Conservation (phyloP, 2,113 vertebrate species). For the Conger conger region DNA sequence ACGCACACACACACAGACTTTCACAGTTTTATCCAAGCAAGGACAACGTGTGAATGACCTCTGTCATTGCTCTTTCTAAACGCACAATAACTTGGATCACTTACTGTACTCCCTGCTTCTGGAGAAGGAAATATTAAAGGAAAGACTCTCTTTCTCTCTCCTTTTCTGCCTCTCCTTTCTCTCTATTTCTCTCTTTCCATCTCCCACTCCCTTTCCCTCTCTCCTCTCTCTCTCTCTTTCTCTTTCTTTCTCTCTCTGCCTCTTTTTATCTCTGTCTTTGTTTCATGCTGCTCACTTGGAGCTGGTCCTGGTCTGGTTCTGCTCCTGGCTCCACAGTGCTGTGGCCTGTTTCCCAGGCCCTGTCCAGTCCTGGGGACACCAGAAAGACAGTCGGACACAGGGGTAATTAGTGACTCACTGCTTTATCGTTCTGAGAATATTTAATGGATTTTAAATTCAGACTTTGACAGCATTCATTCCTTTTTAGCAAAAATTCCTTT, state of each 20-base stretch:
- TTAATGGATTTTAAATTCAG: neutral
- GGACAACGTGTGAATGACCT: no score
- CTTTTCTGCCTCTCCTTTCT: no score
- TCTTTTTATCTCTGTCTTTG: neutral
- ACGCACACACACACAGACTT: neutral
- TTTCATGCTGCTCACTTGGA: conserved; percentile 11
- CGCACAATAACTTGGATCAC: no score
- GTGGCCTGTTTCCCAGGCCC: conserved; percentile 11
- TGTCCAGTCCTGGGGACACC: neutral
- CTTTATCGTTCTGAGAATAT: neutral
- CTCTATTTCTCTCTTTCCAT: neutral
- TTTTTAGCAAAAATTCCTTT: no score
- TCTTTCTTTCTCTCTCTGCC: neutral
- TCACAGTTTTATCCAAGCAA: no score
- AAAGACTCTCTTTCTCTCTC: neutral
- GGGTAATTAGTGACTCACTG: no score
- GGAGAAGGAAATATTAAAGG: neutral
- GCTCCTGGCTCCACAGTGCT: neutral
- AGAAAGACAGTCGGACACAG: neutral
- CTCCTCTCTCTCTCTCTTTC: neutral
- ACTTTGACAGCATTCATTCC: neutral
- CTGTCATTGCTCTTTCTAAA: no score
- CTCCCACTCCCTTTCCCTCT: neutral
- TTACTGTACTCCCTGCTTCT: neutral
- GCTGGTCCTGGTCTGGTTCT: neutral